Evolutionary conservation across 2,797 vertebrate species (phyloP).

Genomic region (Trematomus bernacchii): DNA sequence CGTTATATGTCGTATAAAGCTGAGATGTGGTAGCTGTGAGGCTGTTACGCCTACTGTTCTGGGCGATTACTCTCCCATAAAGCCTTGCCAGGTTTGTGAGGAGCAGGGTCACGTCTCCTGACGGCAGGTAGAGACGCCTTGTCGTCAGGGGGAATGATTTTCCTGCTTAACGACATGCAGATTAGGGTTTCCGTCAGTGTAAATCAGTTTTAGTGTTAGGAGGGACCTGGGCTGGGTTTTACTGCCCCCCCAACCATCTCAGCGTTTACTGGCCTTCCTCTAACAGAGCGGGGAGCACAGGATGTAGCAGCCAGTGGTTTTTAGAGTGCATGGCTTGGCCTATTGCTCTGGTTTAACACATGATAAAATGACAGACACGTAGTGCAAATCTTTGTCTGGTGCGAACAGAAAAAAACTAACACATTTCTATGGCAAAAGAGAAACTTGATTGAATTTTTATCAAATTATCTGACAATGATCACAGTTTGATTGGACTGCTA

Average conservation of each 20-base stretch:
- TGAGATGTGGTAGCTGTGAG: slow-evolving; percentile 45
- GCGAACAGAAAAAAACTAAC: slow-evolving; percentile 21
- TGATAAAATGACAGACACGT: slow-evolving; percentile 42
- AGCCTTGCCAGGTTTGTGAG: slow-evolving; percentile 82
- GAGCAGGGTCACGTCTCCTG: slow-evolving; percentile 88
- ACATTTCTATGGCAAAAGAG: slow-evolving; percentile 47
- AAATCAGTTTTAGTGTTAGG: slow-evolving; percentile 96
- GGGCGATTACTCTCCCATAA: slow-evolving; percentile 88
- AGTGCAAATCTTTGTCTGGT: slow-evolving; percentile 34
- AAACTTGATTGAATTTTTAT: slow-evolving; percentile 73
- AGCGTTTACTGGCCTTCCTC: slow-evolving; percentile 70
- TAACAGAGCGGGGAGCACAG: slow-evolving; percentile 50
- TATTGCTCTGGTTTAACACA: slow-evolving; percentile 58
- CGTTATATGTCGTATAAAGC: slow-evolving; percentile 43
- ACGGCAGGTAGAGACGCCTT: slow-evolving; percentile 85
- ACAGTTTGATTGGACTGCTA: slow-evolving; percentile 71
- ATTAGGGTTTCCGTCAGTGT: slow-evolving; percentile 91
- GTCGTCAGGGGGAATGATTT: slow-evolving; percentile 92
- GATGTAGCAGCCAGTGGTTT: slow-evolving; percentile 51
- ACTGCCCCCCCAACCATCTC: slow-evolving; percentile 66
- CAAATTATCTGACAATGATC: slow-evolving; percentile 69
- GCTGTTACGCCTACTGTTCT: slow-evolving; percentile 65
- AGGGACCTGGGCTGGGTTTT: slow-evolving; percentile 78
- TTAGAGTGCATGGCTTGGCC: slow-evolving; percentile 48
- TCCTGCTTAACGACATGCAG: slow-evolving; percentile 93